These are phyloP conservation scores for Thunnus maccoyii DNA, from an alignment of 2,113 vertebrate genomes.

Conservation along the genomic window DNA sequence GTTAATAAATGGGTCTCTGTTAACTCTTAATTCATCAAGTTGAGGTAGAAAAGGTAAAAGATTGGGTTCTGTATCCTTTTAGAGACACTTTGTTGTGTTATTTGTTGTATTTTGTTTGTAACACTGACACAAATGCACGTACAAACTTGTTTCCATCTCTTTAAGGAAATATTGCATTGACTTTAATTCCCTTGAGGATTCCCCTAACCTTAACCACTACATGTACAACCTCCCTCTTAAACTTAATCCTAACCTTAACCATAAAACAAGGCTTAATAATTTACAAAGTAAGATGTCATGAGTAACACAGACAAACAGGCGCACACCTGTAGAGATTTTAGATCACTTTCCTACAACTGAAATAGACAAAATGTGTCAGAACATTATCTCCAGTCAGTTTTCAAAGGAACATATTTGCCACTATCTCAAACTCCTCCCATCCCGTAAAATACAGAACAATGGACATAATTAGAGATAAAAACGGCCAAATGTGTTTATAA, in stretches of 20 bases:
- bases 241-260: not conserved
- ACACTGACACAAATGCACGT: not conserved
- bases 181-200: not conserved
- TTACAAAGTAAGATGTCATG: not conserved
- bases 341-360: slow-evolving; percentile 8
- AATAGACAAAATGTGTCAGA: slow-evolving; percentile 7
- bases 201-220: too few species aligned
- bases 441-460: not conserved
- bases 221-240: too few species aligned
- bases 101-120: not conserved
- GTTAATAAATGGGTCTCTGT: slow-evolving; percentile 5
- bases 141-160: not conserved
- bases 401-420: slow-evolving; percentile 1
- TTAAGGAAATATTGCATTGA: not conserved
- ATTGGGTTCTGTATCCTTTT: not conserved
- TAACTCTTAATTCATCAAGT: slow-evolving; percentile 1
- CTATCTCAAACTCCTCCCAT: not conserved
- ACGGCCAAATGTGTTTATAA: not conserved
- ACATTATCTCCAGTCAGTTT: slow-evolving; percentile 24
- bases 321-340: not conserved
- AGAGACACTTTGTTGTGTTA: not conserved
- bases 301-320: not conserved
- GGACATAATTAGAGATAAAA: not conserved
- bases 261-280: not conserved
- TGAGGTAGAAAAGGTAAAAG: not conserved